Percentiles rank a stretch among this genome's conserved stretches.
phyloP scores from a whole-genome alignment of 2,888 invertebrate genomes.

The Hybos culiciformis region DNA sequence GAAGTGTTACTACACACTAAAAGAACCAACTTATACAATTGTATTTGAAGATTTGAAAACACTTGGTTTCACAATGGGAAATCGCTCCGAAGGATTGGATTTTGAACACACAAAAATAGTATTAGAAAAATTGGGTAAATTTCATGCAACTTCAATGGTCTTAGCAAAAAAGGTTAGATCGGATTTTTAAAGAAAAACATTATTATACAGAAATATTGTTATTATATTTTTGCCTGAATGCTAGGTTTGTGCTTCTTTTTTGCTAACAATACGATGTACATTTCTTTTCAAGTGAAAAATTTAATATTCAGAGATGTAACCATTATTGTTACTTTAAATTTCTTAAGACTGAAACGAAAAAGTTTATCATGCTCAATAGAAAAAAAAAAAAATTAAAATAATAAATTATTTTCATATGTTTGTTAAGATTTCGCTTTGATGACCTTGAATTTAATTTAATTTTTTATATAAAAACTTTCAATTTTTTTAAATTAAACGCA shows the following conservation, averaged over 20 bases:
- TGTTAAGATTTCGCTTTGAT: too few relatives aligned
- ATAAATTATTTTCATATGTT: too few relatives aligned
- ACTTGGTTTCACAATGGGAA: slow-evolving; percentile 23
- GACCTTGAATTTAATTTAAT: too few relatives aligned
- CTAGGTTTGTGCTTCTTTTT: not conserved
- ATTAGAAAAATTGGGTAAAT: slow-evolving; percentile 36
- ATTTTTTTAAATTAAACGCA: too few relatives aligned
- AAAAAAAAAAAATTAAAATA: too few relatives aligned
- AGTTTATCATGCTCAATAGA: too few relatives aligned
- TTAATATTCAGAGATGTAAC: too few relatives aligned
- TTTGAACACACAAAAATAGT: slow-evolving; percentile 35
- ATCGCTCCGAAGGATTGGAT: slow-evolving; percentile 38
- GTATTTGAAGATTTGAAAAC: slow-evolving; percentile 28
- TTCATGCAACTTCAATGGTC: slow-evolving; percentile 39
- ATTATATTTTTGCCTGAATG: not conserved
- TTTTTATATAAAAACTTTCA: too few relatives aligned
- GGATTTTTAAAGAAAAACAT: not conserved
- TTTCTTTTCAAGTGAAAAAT: too few relatives aligned
- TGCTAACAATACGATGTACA: too few relatives aligned
- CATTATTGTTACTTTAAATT: too few relatives aligned
- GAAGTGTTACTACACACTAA: slow-evolving; percentile 21
- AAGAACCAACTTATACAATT: slow-evolving; percentile 22
- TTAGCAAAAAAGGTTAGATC: slow-evolving; percentile 34
- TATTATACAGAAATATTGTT: not conserved
- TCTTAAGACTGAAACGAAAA: too few relatives aligned